These are phyloP conservation scores for Drosophila sp. DNA, from an alignment of 1,140 invertebrate genomes.

Conservation along the genomic window DNA sequence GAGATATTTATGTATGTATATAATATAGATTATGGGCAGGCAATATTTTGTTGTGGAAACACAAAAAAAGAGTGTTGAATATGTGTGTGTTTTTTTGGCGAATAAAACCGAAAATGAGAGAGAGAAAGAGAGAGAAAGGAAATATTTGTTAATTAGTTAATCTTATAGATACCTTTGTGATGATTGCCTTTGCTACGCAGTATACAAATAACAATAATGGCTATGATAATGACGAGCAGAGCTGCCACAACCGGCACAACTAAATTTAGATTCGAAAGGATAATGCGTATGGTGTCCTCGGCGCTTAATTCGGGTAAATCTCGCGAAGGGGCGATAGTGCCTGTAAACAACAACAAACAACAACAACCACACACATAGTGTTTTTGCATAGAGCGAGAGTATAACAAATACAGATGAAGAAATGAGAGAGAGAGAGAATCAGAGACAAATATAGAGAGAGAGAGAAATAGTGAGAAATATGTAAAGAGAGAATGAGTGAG, in stretches of 20 bases:
- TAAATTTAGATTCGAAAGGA: conserved; percentile 94
- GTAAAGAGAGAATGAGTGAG: too few species aligned
- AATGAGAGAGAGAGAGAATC: conserved; percentile 12
- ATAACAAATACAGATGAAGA: conserved; percentile 24
- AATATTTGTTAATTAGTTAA: conserved; percentile 69
- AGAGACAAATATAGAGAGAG: conserved; percentile 23
- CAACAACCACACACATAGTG: conserved; percentile 73
- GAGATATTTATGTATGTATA: neutral
- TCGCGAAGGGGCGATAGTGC: conserved; percentile 95
- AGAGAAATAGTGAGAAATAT: conserved; percentile 8
- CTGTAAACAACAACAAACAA: conserved; percentile 87
- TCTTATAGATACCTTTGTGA: conserved; percentile 89
- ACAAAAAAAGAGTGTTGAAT: conserved; percentile 13
- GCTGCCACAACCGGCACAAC: conserved; percentile 96
- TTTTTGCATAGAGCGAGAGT: conserved; percentile 44
- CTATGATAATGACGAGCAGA: conserved; percentile 94
- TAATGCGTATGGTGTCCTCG: conserved; percentile 91
- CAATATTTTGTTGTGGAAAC: conserved; percentile 21
- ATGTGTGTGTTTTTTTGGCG: conserved; percentile 18
- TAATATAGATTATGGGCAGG: conserved; percentile 35
- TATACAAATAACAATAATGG: conserved; percentile 95
- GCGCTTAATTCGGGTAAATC: conserved; percentile 90
- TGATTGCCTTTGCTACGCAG: conserved; percentile 91
- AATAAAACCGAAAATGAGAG: conserved; percentile 10
- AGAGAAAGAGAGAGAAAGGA: conserved; percentile 68